Percentiles rank a stretch among this genome's conserved stretches.
These are phyloP conservation scores for Tricholauxania praeusta DNA, from an alignment of 2,888 invertebrate genomes.

Conservation along the genomic window DNA sequence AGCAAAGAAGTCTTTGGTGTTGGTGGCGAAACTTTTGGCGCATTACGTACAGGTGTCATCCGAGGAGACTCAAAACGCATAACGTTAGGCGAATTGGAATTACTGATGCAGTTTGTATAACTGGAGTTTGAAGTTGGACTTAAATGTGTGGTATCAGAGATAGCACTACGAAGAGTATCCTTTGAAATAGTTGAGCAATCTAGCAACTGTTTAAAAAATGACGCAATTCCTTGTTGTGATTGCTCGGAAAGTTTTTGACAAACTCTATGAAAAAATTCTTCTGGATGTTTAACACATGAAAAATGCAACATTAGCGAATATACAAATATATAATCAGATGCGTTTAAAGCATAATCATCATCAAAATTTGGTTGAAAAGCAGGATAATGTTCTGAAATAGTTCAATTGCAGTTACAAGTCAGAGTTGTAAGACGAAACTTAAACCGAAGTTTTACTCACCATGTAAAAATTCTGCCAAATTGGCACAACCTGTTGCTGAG, in stretches of 20 bases:
- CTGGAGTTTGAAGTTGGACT: slow-evolving; percentile 44
- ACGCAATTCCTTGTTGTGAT: slow-evolving; percentile 57
- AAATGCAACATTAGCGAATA: slow-evolving; percentile 65
- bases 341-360: slow-evolving; percentile 51
- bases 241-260: slow-evolving; percentile 58
- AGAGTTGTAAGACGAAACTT: neutral
- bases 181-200: slow-evolving; percentile 52
- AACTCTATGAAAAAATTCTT: slow-evolving; percentile 58
- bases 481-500: slow-evolving; percentile 16
- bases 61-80: slow-evolving; percentile 46
- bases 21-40: slow-evolving; percentile 52
- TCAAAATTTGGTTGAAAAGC: slow-evolving; percentile 55
- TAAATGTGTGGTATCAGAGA: slow-evolving; percentile 48
- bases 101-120: slow-evolving; percentile 28
- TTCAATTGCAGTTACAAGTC: neutral
- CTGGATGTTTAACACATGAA: slow-evolving; percentile 60
- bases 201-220: slow-evolving; percentile 58
- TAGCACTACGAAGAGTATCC: slow-evolving; percentile 53
- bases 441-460: slow-evolving; percentile 47
- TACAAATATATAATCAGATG: slow-evolving; percentile 60
- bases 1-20: slow-evolving; percentile 61
- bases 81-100: slow-evolving; percentile 24
- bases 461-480: slow-evolving; percentile 54
- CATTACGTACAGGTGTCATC: slow-evolving; percentile 48
- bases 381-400: slow-evolving; percentile 57